Base-by-base conservation (phyloP, 2,113 vertebrate genomes). In the Odontophorus gujanensis region DNA sequence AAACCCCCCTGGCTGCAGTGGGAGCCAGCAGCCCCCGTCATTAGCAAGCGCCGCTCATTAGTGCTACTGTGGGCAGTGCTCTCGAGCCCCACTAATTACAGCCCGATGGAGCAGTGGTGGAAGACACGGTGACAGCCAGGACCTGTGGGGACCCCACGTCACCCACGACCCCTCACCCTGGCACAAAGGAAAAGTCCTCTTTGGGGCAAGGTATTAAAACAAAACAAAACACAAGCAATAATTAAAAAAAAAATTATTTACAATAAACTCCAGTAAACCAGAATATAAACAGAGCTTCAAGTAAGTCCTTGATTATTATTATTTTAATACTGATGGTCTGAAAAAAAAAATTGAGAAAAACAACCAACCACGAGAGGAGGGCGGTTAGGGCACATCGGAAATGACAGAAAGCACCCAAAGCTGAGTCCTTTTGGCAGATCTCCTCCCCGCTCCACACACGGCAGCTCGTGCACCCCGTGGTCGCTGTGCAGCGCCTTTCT, bases 261-360 rank as follows among this genome's bases (percentile, higher is more conserved):
- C 97, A 98, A 62, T 51, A 93, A 97, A 97, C 95, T 97, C 96
- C 96, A 97, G 94, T 95, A 98, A 98, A 98, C 91, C 74, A 97
- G 96, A 97, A 93, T 94, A 98, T 97, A 96, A 98, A 96, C 92
- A 97, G 89, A 96, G 96, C 94, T 98, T 99, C 98, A 98, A 98
- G 97, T 97, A 97, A 97, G 96, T 97, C 97, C 94, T 98, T 87
- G 81, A 89, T 95, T 79, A 96, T 98, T 97, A 97, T 97, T 96
- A 96, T 90, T 97, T 98, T 98, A 99, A 99, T 98, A 98, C 97
- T 98, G 98, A 98, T 96, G 96, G 85, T 97, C 95, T 97, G 82
- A 75, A 55, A 88, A 96, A 97, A 25, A 16, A 61, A 57, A 80
- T 86, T 97, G 89, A 58, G 3, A 94, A 96, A 86, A 66, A 30